Conservation (phyloP, 2,113 vertebrate species). For the Cryptomyrus ogoouensis region DNA sequence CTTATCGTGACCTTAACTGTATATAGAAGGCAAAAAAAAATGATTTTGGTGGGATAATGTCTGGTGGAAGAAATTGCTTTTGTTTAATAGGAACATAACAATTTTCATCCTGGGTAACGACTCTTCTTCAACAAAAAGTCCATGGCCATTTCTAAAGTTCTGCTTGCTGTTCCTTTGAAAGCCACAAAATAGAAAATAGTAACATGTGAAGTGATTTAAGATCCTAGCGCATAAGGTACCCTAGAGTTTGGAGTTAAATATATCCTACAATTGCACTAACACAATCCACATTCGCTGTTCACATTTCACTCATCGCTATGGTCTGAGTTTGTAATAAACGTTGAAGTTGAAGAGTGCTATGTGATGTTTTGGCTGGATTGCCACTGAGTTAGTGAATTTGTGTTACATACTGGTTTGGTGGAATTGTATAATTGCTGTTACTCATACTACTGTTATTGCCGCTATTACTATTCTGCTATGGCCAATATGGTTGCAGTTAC, state of each 20-base stretch:
- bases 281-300: not conserved
- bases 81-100: not conserved
- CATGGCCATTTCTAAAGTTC: not conserved
- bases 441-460: not conserved
- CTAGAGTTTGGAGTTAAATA: not conserved
- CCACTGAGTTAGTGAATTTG: not conserved
- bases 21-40: not conserved
- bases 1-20: not conserved
- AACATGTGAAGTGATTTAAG: not conserved
- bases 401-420: not conserved
- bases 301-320: not conserved
- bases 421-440: not conserved
- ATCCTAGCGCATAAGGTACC: not conserved
- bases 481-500: not conserved
- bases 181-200: not conserved
- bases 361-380: not conserved
- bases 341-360: not conserved
- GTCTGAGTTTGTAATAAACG: not conserved
- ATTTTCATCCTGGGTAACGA: not conserved
- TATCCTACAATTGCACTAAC: not conserved
- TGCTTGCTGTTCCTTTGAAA: not conserved
- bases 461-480: not conserved
- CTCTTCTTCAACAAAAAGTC: not conserved
- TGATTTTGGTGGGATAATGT: not conserved
- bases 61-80: not conserved